Evolutionary conservation across 2,888 invertebrate genomes (phyloP).

Genomic region (Caenorhabditis sp.): DNA sequence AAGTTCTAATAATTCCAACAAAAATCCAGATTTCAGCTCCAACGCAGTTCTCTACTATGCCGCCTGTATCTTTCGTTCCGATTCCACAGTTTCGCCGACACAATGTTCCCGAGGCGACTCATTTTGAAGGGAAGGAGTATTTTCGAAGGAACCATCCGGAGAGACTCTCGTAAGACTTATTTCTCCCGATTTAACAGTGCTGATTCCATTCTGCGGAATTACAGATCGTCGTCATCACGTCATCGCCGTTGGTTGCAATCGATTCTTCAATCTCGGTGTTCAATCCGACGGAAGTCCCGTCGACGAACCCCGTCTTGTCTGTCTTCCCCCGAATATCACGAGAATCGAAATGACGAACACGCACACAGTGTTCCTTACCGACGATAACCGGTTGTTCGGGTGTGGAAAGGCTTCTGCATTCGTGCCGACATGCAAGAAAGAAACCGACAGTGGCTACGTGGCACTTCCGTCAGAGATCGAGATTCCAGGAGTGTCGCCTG

Average conservation of each 20-base stretch:
- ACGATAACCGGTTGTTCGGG: constrained; percentile 25
- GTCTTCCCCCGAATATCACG: constrained; percentile 4
- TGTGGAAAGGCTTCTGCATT: constrained; percentile 48
- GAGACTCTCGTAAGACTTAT: neutral
- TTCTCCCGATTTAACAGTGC: too few species aligned
- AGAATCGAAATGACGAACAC: constrained; percentile 49
- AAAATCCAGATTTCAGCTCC: constrained; percentile 17
- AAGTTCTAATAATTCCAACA: too few species aligned
- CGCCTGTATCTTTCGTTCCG: constrained; percentile 19
- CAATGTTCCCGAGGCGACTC: constrained; percentile 13
- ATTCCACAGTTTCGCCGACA: constrained; percentile 23
- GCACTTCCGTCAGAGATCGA: constrained; percentile 20
- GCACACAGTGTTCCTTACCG: constrained; percentile 49
- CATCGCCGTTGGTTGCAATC: constrained; percentile 44
- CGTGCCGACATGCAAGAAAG: constrained; percentile 3
- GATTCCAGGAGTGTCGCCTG: neutral
- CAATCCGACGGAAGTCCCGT: constrained; percentile 58
- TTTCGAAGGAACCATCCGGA: neutral
- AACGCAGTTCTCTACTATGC: constrained; percentile 11
- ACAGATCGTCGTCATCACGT: constrained; percentile 29
- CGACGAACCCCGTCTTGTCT: constrained; percentile 30
- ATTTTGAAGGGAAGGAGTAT: constrained; percentile 29
- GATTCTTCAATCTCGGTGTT: constrained; percentile 56
- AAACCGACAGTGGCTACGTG: constrained; percentile 26
- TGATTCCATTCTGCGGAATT: too few species aligned